These are phyloP conservation scores for Cheilosia pagana DNA, from an alignment of 2,888 invertebrate genomes.

Conservation along the genomic window DNA sequence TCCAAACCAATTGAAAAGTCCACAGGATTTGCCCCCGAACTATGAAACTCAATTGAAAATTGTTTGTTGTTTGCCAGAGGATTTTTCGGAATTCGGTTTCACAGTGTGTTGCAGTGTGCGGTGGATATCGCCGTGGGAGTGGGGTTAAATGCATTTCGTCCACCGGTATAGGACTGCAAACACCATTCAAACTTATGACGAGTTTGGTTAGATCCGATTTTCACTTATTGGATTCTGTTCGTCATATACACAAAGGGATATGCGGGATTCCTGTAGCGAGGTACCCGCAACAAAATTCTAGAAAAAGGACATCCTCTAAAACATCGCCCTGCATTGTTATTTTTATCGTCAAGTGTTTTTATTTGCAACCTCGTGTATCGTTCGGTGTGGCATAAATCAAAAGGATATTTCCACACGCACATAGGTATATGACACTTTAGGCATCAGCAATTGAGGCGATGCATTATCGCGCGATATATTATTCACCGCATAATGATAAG, in stretches of 20 bases:
- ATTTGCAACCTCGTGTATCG: not conserved
- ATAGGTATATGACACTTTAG: slow-evolving; percentile 16
- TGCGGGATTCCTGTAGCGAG: slow-evolving; percentile 13
- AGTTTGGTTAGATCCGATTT: slow-evolving; percentile 79
- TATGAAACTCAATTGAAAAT: slow-evolving; percentile 73
- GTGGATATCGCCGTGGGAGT: not conserved
- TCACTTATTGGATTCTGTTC: slow-evolving; percentile 80
- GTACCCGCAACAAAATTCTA: not conserved
- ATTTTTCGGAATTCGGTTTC: slow-evolving; percentile 70
- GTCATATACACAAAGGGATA: not conserved
- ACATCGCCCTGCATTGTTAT: not conserved
- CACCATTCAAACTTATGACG: slow-evolving; percentile 61
- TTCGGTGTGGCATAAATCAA: slow-evolving; percentile 52
- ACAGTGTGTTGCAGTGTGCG: slow-evolving; percentile 23
- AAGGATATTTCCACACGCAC: slow-evolving; percentile 21
- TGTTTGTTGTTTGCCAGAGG: slow-evolving; percentile 72
- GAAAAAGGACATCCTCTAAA: not conserved
- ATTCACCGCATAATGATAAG: slow-evolving; percentile 41
- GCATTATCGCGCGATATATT: slow-evolving; percentile 13
- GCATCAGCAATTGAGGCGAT: slow-evolving; percentile 30
- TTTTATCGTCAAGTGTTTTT: not conserved
- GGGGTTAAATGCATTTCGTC: slow-evolving; percentile 59
- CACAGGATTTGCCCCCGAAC: slow-evolving; percentile 32
- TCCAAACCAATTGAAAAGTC: not conserved
- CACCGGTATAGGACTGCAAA: slow-evolving; percentile 33